Evolutionary conservation across 2,797 vertebrate species (phyloP), one percentile per base, ranked within the genome.

Genomic region (Sternarchorhynchus goeldii): DNA sequence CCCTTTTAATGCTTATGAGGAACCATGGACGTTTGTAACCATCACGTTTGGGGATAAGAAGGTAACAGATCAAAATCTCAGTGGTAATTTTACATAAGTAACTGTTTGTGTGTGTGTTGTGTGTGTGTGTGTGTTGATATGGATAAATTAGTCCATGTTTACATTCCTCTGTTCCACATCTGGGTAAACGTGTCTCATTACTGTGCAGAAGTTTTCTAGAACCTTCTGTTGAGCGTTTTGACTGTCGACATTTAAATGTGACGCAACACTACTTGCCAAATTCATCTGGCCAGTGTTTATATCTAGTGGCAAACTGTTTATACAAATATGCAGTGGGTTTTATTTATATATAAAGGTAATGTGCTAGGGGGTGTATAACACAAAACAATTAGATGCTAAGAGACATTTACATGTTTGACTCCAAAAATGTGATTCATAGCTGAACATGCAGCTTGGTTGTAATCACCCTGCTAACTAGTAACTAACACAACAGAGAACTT

Each of bases 351-450:
- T 77, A 60, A 71, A 83, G 75, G 31, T 1, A 20, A 20, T 36
- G 55, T 65, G n/a, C 29, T 71, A 57, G 62, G 31, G 62, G 29
- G 76, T 74, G 55, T 32, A 59, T 57, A 53, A n/a, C 36, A n/a
- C 5, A 84, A 83, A 66, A 64, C 58, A 75, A 85, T 78, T 71
- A 62, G 59, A 76, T 69, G 58, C 57, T 6, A 36, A 77, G 17
- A 25, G 29, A 75, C 29, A 10, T 77, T 56, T 36, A 59, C 21
- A 53, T n/a, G 20, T 64, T 5, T n/a, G 17, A 32, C 8, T 4
- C 2, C 8, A 39, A 65, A 10, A 65, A 5, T 12, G 36, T 14
- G 39, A 12, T 66, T 21, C 25, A 14, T n/a, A 73, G 17, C 25
- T 63, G 32, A 72, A 39, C 17, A 60, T 17, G 0, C 20, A 57